A percentile compares a stretch with the other conserved stretches of the same genome.
Conservation (phyloP, 2,888 invertebrate genomes). For the Arge pagana region DNA sequence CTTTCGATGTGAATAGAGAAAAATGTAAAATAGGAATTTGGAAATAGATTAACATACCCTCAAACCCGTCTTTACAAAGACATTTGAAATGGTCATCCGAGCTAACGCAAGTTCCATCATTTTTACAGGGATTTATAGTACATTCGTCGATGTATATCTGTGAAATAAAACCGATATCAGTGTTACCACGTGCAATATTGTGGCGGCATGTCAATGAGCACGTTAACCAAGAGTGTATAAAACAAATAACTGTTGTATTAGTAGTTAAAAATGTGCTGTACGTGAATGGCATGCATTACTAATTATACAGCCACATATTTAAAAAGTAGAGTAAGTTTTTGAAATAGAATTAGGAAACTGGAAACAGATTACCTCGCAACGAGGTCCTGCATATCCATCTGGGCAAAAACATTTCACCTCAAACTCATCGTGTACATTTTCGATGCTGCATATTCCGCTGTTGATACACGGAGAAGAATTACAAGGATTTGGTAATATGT, state of each 20-base stretch:
- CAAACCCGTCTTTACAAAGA: slow-evolving; percentile 52
- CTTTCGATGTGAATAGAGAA: neutral
- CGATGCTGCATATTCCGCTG: slow-evolving; percentile 59
- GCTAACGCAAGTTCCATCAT: slow-evolving; percentile 61
- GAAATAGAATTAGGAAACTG: no score
- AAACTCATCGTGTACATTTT: slow-evolving; percentile 34
- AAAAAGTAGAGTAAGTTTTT: no score
- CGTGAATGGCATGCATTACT: slow-evolving; percentile 27
- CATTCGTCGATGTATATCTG: slow-evolving; percentile 56
- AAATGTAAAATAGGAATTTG: neutral
- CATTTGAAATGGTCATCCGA: slow-evolving; percentile 57
- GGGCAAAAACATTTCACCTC: slow-evolving; percentile 60
- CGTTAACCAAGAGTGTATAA: no score
- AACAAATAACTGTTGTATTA: no score
- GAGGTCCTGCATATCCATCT: slow-evolving; percentile 59
- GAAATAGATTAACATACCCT: slow-evolving; percentile 35
- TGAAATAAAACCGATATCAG: slow-evolving; percentile 13
- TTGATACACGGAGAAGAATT: slow-evolving; percentile 63
- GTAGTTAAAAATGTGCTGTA: no score
- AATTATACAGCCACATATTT: no score
- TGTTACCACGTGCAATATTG: no score
- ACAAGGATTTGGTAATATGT: slow-evolving; percentile 59
- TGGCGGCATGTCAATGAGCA: no score
- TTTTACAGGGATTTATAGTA: slow-evolving; percentile 57
- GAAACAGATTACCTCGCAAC: slow-evolving; percentile 62